Evolutionary conservation across 2,113 vertebrate genomes (phyloP).

Genomic region (Nesoenas mayeri): DNA sequence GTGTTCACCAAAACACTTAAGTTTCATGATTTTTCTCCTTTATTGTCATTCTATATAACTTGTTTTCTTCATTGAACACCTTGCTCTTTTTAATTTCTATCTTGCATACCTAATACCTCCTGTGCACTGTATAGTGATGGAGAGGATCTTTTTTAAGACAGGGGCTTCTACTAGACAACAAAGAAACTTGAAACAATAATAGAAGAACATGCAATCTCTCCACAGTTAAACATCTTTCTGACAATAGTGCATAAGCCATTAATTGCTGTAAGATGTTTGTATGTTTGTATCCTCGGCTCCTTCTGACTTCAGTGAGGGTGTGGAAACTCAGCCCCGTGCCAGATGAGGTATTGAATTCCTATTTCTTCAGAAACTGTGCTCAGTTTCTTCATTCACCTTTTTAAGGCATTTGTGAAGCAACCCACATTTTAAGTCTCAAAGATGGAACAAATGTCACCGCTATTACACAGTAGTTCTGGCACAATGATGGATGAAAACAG

Average conservation of each 20-base stretch:
- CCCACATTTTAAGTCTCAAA: neutral
- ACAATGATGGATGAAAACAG: neutral
- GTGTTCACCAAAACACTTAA: neutral
- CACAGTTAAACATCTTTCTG: neutral
- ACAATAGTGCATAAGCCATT: neutral
- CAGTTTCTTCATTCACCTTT: neutral
- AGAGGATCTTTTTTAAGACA: neutral
- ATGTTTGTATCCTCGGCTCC: neutral
- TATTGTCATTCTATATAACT: neutral
- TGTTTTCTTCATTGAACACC: neutral
- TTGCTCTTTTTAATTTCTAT: neutral
- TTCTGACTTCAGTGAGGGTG: neutral
- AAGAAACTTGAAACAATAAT: neutral
- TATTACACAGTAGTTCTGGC: neutral
- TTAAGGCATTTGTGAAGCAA: neutral
- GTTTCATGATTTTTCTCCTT: neutral
- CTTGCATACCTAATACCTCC: neutral
- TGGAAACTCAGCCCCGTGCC: neutral
- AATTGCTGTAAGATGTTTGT: neutral
- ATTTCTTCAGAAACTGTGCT: neutral
- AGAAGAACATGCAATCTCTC: neutral
- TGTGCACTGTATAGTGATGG: fast-evolving
- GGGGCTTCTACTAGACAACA: neutral
- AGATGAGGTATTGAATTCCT: neutral
- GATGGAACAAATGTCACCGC: neutral